A percentile compares a stretch with the other conserved stretches of the same genome.
Conservation (phyloP, 2,113 vertebrate species). For the Pteronura brasiliensis region DNA sequence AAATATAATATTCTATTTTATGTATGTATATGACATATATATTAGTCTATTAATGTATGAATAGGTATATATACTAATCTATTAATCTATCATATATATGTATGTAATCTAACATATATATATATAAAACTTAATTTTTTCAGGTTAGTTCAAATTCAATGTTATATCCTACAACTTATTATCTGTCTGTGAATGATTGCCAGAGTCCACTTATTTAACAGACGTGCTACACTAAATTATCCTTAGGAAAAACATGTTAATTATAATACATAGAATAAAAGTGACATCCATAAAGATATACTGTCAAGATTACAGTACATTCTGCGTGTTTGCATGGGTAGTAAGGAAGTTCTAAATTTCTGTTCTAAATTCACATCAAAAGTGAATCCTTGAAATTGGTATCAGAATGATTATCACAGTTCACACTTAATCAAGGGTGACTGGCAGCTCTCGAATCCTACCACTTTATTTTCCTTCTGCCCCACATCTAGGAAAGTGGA, state of each 20-base stretch:
- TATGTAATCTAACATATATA: not conserved
- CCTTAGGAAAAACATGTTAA: not conserved
- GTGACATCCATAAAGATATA: not conserved
- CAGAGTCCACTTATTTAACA: not conserved
- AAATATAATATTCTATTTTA: not conserved
- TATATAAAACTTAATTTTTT: not conserved
- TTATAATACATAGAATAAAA: not conserved
- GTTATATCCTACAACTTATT: not conserved
- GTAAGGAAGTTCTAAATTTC: not conserved
- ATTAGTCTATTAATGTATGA: not conserved
- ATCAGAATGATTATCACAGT: not conserved
- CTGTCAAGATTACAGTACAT: not conserved
- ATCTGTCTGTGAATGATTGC: not conserved
- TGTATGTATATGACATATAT: not conserved
- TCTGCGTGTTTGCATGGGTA: not conserved
- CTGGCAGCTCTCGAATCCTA: not conserved
- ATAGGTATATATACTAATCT: too few relatives aligned
- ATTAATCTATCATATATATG: not conserved
- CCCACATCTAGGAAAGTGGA: not conserved
- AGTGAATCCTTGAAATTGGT: not conserved
- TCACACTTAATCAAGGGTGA: not conserved
- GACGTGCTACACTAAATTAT: not conserved
- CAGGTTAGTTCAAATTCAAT: not conserved
- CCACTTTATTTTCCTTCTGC: fast-evolving
- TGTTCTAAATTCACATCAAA: not conserved